phyloP scores from a whole-genome alignment of 2,797 vertebrate species.

The Cichlasoma orientale region DNA sequence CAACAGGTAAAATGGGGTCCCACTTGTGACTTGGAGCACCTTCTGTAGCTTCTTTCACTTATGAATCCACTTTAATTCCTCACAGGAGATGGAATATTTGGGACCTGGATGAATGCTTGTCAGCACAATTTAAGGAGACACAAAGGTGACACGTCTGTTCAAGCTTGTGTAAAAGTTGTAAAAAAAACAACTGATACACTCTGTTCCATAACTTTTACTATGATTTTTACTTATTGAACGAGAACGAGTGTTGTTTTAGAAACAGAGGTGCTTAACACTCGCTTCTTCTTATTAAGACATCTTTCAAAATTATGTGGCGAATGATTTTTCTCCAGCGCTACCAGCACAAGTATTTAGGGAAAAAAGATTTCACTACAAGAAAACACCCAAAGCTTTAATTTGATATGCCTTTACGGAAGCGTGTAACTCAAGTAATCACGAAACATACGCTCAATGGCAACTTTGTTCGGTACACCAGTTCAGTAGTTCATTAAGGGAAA shows the following conservation, averaged over 20 bases:
- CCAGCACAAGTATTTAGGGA: too few species aligned
- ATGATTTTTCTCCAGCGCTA: background rate
- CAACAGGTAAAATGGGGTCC: slow-evolving; percentile 43
- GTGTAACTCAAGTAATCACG: too few species aligned
- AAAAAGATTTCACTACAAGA: too few species aligned
- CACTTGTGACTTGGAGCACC: slow-evolving; percentile 42
- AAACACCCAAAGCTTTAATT: too few species aligned
- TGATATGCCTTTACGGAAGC: too few species aligned
- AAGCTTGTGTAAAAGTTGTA: too few species aligned
- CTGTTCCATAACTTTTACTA: background rate
- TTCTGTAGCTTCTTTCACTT: slow-evolving; percentile 36
- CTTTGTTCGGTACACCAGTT: too few species aligned
- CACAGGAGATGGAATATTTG: background rate
- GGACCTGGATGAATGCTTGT: background rate
- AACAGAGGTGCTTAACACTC: background rate
- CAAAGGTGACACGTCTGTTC: background rate
- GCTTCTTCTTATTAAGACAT: background rate
- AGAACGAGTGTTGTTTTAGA: background rate
- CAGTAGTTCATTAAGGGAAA: too few species aligned
- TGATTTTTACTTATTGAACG: too few species aligned
- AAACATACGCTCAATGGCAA: too few species aligned
- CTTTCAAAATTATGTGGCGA: background rate
- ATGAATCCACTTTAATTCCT: slow-evolving; percentile 6
- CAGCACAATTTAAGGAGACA: background rate
- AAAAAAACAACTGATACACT: too few species aligned